Base-by-base conservation (phyloP, 2,113 vertebrate genomes). In the Leptobrachium leishanense region DNA sequence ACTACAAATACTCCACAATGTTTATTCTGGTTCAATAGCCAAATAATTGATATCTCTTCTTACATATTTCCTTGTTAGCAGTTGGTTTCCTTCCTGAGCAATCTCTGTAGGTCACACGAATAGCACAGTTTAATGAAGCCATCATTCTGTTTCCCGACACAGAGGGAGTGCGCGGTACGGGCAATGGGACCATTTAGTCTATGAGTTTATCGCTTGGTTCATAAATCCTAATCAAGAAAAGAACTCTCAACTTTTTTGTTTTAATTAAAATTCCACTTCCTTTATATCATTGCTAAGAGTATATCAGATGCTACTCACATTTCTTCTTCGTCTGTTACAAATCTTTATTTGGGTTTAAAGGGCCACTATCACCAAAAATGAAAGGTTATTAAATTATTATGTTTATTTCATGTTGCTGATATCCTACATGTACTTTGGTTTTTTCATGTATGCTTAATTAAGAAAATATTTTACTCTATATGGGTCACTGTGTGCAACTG, bases 11-110 rank as follows among this genome's bases (percentile, higher is more conserved):
- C 20, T 55, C 11, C 0, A 5, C 41, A 39, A 12, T 73, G 79
- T 75, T 83, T 63, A 82, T 75, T 12, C 1, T 85, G 81, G 81
- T 70, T n/a, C 53, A 43, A 41, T 50, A 41, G 64, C 64, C 44
- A 79, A 46, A 11, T 73, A 57, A 57, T 57, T 44, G 73, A 7
- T 74, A 79, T 84, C 81, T 85, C 74, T 79, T 87, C 81, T 86
- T 85, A 84, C 1, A 1, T 86, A 85, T 90, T 86, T 91, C 87
- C 83, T 84, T 86, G 77, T 55, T 82, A 87, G 85, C 75, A 83
- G 64, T 67, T 76, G 2, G 0, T 82, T 90, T 93, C 90, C 89
- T 93, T 92, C 88, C 88, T 82, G 55, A 87, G 57, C 46, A 84
- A 84, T 83, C 83, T 80, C 72, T 57, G 46, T 7, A 88, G 86